Conservation (phyloP, 2,113 vertebrate species). For the Myrmecobius fasciatus region DNA sequence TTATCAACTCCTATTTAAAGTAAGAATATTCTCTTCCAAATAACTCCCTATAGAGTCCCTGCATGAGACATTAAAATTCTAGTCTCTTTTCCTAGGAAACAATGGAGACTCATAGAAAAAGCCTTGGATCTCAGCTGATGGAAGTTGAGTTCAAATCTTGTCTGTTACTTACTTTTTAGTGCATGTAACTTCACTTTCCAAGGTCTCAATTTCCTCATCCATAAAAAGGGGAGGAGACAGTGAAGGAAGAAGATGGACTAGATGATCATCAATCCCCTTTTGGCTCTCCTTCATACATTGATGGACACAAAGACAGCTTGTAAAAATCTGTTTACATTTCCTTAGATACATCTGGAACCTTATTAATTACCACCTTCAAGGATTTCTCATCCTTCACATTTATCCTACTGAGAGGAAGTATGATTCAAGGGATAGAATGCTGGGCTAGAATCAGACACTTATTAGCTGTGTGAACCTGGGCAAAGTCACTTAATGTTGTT, state of each 20-base stretch:
- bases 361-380: neutral
- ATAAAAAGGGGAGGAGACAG: neutral
- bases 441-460: neutral
- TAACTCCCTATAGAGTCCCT: neutral
- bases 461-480: neutral
- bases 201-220: neutral
- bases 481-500: neutral
- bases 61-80: neutral
- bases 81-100: neutral
- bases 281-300: neutral
- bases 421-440: neutral
- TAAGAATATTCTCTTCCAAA: constrained; percentile 56
- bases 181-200: neutral
- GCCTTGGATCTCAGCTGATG: neutral
- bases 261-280: neutral
- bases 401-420: neutral
- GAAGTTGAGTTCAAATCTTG: neutral
- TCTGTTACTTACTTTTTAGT: neutral
- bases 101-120: neutral
- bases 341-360: neutral
- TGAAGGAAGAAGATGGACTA: neutral
- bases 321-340: neutral
- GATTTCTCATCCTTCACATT: neutral
- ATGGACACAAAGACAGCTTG: neutral
- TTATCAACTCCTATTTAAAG: constrained; percentile 68